Base-by-base conservation (phyloP, 2,888 invertebrate species). In the Yponomeuta evonymella region DNA sequence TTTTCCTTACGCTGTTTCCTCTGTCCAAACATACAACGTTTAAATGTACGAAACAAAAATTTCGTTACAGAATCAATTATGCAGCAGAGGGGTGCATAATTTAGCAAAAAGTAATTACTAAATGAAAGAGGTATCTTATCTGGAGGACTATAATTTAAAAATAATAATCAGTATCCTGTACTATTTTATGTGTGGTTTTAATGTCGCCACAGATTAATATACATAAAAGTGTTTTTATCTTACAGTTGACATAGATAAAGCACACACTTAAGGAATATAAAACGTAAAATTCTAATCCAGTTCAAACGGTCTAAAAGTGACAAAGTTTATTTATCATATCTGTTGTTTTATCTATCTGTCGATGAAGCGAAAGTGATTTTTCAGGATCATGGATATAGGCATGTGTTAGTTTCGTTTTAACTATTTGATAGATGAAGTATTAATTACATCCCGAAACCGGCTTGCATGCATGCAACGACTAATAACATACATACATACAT, bases 31-130 rank as follows among this genome's bases (percentile, higher is more conserved):
- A 58, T 58, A 58, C 6, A 58, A 58, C 15, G n/a, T 69, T 51
- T 48, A 12, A 67, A 67, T 43, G 15, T 12, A 15, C n/a, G 67
- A 84, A 87, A 86, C 82, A 83, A 87, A 43, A 58, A 58, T 58
- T 58, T 58, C 51, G 15, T 58, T 15, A 58, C 51, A 1, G 43
- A 43, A 81, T 81, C 78, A 82, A 85, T 87, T 87, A 86, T 82
- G 81, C 82, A 79, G 73, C 75, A 5, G 79, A 74, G 78, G 83
- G 91, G 91, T 91, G 90, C 86, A 91, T 91, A 86, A 86, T 88
- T 91, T 91, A 89, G 82, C 82, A 82, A 85, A 86, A 87, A 84
- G 81, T 84, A 87, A 87, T 87, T 83, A 81, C 82, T 79, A 80
- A 79, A 88, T 84, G 84, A 86, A 86, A 83, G 85, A 78, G 78